Percentiles rank a stretch among this genome's conserved stretches.
Conservation (phyloP, 2,797 vertebrate species). For the Streptopelia turtur region DNA sequence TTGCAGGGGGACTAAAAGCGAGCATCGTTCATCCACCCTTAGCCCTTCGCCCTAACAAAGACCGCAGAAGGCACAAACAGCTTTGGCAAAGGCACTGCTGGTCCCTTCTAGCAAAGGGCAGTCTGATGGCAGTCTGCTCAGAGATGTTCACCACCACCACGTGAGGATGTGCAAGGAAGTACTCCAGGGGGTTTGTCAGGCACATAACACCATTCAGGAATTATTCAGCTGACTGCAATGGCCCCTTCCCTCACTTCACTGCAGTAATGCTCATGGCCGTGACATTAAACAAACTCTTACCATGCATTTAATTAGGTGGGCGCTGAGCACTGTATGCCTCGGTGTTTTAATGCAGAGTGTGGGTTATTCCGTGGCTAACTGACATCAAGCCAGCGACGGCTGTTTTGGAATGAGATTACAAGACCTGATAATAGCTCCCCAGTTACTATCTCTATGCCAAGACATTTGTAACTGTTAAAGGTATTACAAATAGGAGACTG, state of each 20-base stretch:
- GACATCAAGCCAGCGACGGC: not conserved
- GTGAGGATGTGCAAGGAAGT: not conserved
- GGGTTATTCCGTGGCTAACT: conserved; percentile 9
- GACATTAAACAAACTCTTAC: conserved; percentile 57
- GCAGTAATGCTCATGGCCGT: not conserved
- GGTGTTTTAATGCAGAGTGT: not conserved
- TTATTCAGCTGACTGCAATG: not conserved
- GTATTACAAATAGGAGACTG: not conserved
- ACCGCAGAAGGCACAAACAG: not conserved
- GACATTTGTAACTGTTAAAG: conserved; percentile 21
- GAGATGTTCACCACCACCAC: not conserved
- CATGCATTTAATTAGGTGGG: conserved; percentile 49
- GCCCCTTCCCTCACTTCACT: not conserved
- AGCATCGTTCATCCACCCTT: not conserved
- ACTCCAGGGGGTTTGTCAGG: not conserved
- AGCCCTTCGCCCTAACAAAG: not conserved
- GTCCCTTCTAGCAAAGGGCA: not conserved
- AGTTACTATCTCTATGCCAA: conserved; percentile 22
- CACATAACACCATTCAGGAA: not conserved
- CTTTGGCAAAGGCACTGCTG: not conserved
- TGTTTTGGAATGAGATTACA: conserved; percentile 46
- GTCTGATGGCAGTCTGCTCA: not conserved
- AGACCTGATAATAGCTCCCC: conserved; percentile 40
- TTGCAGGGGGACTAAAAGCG: not conserved
- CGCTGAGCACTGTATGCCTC: not conserved